Base-by-base conservation (phyloP, 2,888 invertebrate species). In the Adela reaumurella region DNA sequence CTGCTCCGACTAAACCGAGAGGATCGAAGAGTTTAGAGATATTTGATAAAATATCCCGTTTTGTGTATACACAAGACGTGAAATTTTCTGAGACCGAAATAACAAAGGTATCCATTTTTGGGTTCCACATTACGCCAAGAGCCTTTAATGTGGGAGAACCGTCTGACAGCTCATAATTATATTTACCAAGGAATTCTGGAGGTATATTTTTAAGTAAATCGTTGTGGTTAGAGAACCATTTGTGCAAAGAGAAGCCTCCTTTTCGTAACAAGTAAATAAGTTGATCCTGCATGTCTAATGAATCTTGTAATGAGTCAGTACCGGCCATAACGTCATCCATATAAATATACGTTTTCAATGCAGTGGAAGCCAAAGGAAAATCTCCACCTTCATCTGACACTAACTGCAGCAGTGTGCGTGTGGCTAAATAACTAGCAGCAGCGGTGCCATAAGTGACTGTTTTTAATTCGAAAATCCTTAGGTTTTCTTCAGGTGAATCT, bases 361-460 rank as follows among this genome's bases (percentile, higher is more conserved):
- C 35, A 11, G 35, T 14, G 35, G 35, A 35, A 11, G 35, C 35
- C n/a, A 35, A 35, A 8, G 35, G 35, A 14, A 35, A 35, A 14
- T 35, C 14, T 24, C 10, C 6, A 5, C 35, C 35, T 35, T 35
- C 35, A 14, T 35, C 35, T 8, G 35, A 35, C 4, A 51, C 55
- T 1, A 59, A 45, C 45, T 55, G 55, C 14, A 52, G 46, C 14
- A 58, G 42, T 16, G 51, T 49, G 2, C 54, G 50, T 10, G 52
- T 52, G 1, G 56, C 56, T 6, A 58, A 43, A 50, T 48, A 57
- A 17, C 55, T 54, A 3, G 56, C 57, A n/a, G 55, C 51, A 1
- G 54, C 52, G 6, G 49, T 55, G 5, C 58, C 58, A 45, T 56
- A 57, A 3, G 53, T 56, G 10, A 57, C 52, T 1, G 52, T 55